Evolutionary conservation across 2,113 vertebrate species (phyloP).

Genomic region (Dicaeum eximium): DNA sequence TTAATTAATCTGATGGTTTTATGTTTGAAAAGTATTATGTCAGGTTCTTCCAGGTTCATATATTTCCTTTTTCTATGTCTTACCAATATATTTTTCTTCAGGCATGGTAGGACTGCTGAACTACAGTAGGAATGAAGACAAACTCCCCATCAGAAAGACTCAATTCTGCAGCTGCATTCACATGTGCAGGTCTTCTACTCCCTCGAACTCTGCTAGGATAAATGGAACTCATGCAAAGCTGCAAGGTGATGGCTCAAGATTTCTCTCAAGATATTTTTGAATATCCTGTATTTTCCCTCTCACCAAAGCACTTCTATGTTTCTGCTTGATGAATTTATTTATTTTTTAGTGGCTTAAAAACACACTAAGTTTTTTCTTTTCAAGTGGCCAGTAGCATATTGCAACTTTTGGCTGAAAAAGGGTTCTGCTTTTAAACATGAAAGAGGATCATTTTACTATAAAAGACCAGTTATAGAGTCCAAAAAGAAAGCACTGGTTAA

Average conservation of each 20-base stretch:
- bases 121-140: not conserved
- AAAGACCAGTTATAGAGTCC: not conserved
- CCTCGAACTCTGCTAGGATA: not conserved
- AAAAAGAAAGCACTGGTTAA: not conserved
- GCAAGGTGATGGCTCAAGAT: not conserved
- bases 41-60: not conserved
- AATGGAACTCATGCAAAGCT: not conserved
- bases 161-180: fast-evolving
- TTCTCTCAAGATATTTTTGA: not conserved
- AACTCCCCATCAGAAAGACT: not conserved
- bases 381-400: not conserved
- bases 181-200: fast-evolving
- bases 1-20: not conserved
- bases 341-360: not conserved
- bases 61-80: not conserved
- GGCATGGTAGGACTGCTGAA: not conserved
- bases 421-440: not conserved
- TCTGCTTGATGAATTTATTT: not conserved
- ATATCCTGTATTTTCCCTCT: not conserved
- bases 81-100: not conserved
- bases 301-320: not conserved
- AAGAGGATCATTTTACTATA: not conserved
- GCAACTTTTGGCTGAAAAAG: not conserved
- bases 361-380: not conserved
- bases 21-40: not conserved